A percentile compares a stretch with the other conserved stretches of the same genome.
Conservation (phyloP, 2,888 invertebrate genomes). For the Azorinus chamasolen region DNA sequence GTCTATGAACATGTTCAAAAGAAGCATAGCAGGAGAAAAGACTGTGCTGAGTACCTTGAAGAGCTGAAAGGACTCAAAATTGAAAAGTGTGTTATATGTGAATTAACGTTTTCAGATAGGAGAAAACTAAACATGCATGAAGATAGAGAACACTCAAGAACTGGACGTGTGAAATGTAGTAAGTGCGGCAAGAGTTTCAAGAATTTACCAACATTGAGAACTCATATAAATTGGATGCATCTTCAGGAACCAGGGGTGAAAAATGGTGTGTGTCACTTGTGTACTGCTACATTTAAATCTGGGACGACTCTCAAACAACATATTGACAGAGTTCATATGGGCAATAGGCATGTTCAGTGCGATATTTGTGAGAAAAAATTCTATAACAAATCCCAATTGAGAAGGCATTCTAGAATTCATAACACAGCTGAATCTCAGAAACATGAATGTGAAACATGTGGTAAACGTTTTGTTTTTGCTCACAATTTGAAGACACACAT, state of each 20-base stretch:
- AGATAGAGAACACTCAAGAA: constrained; percentile 56
- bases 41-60: constrained; percentile 62
- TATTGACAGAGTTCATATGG: constrained; percentile 72
- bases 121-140: constrained; percentile 62
- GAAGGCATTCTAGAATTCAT: constrained; percentile 71
- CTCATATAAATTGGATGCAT: constrained; percentile 69
- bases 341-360: constrained; percentile 65
- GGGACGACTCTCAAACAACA: constrained; percentile 71
- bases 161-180: constrained; percentile 49
- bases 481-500: constrained; percentile 75
- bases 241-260: constrained; percentile 32
- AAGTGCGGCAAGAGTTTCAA: constrained; percentile 68
- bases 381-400: constrained; percentile 68
- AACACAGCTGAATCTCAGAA: constrained; percentile 63
- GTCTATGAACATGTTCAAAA: constrained; percentile 70
- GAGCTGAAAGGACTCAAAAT: constrained; percentile 63
- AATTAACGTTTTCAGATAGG: constrained; percentile 53
- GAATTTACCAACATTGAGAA: constrained; percentile 65
- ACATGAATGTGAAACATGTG: constrained; percentile 69
- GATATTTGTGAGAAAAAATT: constrained; percentile 71
- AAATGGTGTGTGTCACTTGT: constrained; percentile 67
- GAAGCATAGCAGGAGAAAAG: constrained; percentile 57
- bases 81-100: constrained; percentile 63
- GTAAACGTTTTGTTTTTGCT: constrained; percentile 73
- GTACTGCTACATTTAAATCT: constrained; percentile 73